These are phyloP conservation scores for Trichogramma dendrolimi DNA, from an alignment of 2,888 invertebrate genomes.

Conservation along the genomic window DNA sequence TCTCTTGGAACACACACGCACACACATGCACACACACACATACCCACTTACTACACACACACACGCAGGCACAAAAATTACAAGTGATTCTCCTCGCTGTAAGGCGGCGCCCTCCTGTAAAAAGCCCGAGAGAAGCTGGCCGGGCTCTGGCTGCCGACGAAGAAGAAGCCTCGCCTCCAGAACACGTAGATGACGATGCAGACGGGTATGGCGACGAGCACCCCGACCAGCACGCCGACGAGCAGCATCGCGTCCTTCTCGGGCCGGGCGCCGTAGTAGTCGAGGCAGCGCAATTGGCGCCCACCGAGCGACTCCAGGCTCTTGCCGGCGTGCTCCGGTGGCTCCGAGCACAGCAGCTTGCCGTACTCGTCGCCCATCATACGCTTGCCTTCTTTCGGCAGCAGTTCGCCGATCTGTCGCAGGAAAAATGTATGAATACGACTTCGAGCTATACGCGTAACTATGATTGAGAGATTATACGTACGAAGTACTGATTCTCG, in stretches of 20 bases:
- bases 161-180: conserved; percentile 65
- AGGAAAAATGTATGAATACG: conserved; percentile 1
- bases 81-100: conserved; percentile 52
- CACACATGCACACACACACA: too few species aligned
- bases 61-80: too few species aligned
- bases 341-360: conserved; percentile 60
- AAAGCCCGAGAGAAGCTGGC: conserved; percentile 65
- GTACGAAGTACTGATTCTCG: conserved; percentile 72
- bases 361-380: conserved; percentile 35
- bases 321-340: conserved; percentile 61
- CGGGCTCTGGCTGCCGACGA: conserved; percentile 58
- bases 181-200: conserved; percentile 60
- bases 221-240: conserved; percentile 65
- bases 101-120: conserved; percentile 64
- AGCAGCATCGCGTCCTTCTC: conserved; percentile 67
- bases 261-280: conserved; percentile 62
- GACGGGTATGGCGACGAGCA: conserved; percentile 66
- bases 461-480: conserved; percentile 18
- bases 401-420: conserved; percentile 35
- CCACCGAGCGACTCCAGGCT: conserved; percentile 58
- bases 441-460: not conserved
- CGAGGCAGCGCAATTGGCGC: conserved; percentile 64
- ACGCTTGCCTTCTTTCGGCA: conserved; percentile 38
- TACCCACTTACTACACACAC: too few species aligned
- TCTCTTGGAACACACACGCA: too few species aligned